phyloP scores from a whole-genome alignment of 2,797 vertebrate genomes.

The Astyanax mexicanus region DNA sequence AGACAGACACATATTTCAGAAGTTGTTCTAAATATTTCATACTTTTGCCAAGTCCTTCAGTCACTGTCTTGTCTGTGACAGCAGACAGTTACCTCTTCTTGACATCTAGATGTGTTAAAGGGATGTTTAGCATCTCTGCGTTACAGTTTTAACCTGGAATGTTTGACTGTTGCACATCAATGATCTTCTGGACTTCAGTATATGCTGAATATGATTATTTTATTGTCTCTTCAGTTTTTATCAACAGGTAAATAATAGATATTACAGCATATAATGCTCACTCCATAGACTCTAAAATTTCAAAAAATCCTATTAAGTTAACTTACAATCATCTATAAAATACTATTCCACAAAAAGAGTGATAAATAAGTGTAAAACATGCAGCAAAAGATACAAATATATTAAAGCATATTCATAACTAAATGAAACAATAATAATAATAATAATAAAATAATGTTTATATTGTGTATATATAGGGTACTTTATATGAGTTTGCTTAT shows the following conservation, averaged over 20 bases:
- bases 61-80: not conserved
- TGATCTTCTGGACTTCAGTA: not conserved
- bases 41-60: not conserved
- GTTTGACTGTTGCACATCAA: not conserved
- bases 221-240: not conserved
- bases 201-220: not conserved
- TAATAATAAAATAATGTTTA: no score
- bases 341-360: not conserved
- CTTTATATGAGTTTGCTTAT: not conserved
- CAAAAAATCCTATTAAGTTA: not conserved
- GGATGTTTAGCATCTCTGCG: not conserved
- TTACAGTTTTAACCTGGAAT: not conserved
- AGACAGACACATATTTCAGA: conserved; percentile 46
- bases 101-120: not conserved
- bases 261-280: not conserved
- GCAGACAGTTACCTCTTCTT: not conserved
- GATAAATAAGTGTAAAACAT: not conserved
- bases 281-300: not conserved
- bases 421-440: not conserved
- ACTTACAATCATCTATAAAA: not conserved
- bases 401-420: not conserved
- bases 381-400: not conserved
- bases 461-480: not conserved
- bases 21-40: not conserved
- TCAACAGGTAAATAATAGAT: not conserved